phyloP scores from a whole-genome alignment of 1,140 invertebrate genomes.

The Drosophila rhopaloa region DNA sequence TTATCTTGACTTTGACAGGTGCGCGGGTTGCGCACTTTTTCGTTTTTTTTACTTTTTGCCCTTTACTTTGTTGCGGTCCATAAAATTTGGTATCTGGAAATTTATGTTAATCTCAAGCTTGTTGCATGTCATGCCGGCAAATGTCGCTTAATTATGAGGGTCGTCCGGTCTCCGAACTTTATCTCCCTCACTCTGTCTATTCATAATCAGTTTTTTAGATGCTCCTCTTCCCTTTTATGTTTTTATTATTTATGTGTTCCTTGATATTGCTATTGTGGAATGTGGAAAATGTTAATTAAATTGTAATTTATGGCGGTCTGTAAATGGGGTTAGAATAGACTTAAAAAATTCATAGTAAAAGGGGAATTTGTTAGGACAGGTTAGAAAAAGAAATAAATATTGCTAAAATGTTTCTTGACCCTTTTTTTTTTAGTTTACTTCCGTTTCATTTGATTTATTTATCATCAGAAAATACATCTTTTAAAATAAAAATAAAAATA shows the following conservation, averaged over 20 bases:
- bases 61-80: constrained; percentile 56
- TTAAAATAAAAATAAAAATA: too few relatives aligned
- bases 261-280: constrained; percentile 53
- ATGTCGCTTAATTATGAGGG: constrained; percentile 80
- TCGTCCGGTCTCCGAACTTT: constrained; percentile 19
- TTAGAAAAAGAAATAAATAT: not conserved
- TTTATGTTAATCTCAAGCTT: constrained; percentile 76
- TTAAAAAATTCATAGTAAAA: not conserved
- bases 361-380: constrained; percentile 16
- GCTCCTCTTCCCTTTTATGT: constrained; percentile 12
- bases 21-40: constrained; percentile 49
- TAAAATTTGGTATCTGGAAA: constrained; percentile 62
- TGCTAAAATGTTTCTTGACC: not conserved
- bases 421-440: not conserved
- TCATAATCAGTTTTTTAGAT: constrained; percentile 62
- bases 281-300: constrained; percentile 71
- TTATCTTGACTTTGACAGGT: constrained; percentile 62
- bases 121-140: constrained; percentile 79
- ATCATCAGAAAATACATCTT: too few relatives aligned
- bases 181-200: constrained; percentile 41
- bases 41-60: constrained; percentile 2
- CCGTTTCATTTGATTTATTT: not conserved
- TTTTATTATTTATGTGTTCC: constrained; percentile 71
- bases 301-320: constrained; percentile 64
- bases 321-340: not conserved